These are phyloP conservation scores for Caenorhabditis imperialis DNA, from an alignment of 2,888 invertebrate genomes.

Conservation along the genomic window DNA sequence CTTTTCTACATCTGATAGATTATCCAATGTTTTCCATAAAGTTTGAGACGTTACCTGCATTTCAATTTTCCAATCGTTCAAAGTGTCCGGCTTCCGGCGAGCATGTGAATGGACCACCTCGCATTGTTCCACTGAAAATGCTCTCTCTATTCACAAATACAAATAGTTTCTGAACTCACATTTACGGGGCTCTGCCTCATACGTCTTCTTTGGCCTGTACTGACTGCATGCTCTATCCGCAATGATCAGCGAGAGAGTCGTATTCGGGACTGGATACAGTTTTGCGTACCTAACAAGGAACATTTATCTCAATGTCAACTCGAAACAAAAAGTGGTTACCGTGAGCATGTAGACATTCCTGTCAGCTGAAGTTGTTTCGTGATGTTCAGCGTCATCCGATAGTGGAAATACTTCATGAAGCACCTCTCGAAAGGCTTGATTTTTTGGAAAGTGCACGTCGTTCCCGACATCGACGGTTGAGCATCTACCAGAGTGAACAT, in stretches of 20 bases:
- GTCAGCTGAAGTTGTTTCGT: conserved; percentile 60
- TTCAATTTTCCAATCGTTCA: conserved; percentile 48
- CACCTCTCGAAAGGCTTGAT: conserved; percentile 66
- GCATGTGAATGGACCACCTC: conserved; percentile 47
- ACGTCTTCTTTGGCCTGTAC: conserved; percentile 40
- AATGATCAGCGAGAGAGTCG: conserved; percentile 61
- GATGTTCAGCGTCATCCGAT: conserved; percentile 55
- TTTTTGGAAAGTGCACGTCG: conserved; percentile 64
- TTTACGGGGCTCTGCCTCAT: conserved; percentile 52
- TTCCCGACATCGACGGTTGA: conserved; percentile 62
- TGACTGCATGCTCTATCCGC: conserved; percentile 55
- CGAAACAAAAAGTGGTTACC: conserved; percentile 15
- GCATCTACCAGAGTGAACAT: conserved; percentile 26
- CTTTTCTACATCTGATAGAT: no score
- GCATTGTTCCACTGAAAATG: conserved; percentile 53
- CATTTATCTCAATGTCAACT: no score
- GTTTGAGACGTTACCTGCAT: conserved; percentile 19
- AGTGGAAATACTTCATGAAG: conserved; percentile 51
- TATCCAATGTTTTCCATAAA: no score
- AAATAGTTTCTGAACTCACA: conserved; percentile 47
- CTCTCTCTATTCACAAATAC: background rate
- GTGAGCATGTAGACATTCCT: conserved; percentile 54
- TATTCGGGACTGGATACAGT: conserved; percentile 57
- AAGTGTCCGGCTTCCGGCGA: conserved; percentile 38
- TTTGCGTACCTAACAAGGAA: conserved; percentile 63